A percentile compares a stretch with the other conserved stretches of the same genome.
Conservation (phyloP, 1,140 invertebrate species). For the Euura lappo region DNA sequence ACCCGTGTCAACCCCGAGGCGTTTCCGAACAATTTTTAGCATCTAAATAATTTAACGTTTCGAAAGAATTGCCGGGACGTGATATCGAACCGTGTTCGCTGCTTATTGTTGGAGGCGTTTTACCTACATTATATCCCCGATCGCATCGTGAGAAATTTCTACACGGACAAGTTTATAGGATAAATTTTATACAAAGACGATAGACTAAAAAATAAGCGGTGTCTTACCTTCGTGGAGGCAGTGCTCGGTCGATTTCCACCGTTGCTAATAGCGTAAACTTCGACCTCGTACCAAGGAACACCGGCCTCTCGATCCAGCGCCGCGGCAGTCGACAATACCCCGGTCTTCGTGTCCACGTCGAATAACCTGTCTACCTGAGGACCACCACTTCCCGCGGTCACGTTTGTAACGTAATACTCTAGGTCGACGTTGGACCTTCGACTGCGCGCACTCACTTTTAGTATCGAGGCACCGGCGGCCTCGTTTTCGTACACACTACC, state of each 20-base stretch:
- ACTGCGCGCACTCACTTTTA: slow-evolving; percentile 76
- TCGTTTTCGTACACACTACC: slow-evolving; percentile 90
- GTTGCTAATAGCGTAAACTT: slow-evolving; percentile 81
- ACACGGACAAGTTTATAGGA: not conserved
- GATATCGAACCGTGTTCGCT: not conserved
- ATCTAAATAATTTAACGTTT: not conserved
- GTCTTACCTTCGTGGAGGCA: slow-evolving; percentile 80
- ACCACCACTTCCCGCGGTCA: slow-evolving; percentile 73
- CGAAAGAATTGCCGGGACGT: not conserved
- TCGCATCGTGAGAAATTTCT: not conserved
- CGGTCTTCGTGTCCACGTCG: slow-evolving; percentile 87
- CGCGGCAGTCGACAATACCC: slow-evolving; percentile 85
- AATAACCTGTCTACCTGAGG: slow-evolving; percentile 83
- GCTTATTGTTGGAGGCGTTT: not conserved
- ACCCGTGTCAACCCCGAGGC: not conserved
- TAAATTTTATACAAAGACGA: not conserved
- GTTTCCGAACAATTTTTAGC: not conserved
- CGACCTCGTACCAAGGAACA: slow-evolving; percentile 78
- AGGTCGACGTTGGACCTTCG: slow-evolving; percentile 65
- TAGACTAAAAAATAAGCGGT: not conserved
- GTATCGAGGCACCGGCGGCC: slow-evolving; percentile 80
- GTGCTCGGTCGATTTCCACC: slow-evolving; percentile 69
- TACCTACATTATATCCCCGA: not conserved
- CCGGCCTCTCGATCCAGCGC: slow-evolving; percentile 86
- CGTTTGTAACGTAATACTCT: slow-evolving; percentile 93